phyloP scores from a whole-genome alignment of 2,888 invertebrate species.

The Frankliniella fusca region DNA sequence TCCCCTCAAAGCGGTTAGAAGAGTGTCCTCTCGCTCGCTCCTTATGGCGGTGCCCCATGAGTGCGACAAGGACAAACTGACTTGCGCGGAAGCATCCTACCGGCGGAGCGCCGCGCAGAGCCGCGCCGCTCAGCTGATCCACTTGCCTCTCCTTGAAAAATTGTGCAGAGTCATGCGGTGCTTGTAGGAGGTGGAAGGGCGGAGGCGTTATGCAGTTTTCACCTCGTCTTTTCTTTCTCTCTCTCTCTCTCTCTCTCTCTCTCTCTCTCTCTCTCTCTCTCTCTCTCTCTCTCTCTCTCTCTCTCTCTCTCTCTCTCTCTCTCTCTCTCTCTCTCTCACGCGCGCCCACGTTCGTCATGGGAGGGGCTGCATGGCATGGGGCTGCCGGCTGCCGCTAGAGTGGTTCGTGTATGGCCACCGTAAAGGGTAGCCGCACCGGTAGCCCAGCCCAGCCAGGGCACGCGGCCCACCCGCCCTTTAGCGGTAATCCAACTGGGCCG shows the following conservation, averaged over 20 bases:
- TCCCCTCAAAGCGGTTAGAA: too few species aligned
- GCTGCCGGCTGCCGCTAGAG: not conserved
- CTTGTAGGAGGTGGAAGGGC: not conserved
- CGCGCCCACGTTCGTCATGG: not conserved
- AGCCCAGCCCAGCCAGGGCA: too few species aligned
- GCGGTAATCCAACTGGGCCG: not conserved
- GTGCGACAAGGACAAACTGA: too few species aligned
- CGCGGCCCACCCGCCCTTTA: not conserved
- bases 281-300: not conserved
- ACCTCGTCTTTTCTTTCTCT: not conserved
- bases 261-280: not conserved
- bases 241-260: not conserved
- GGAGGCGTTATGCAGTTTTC: not conserved
- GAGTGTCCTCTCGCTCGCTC: too few species aligned
- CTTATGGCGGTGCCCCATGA: too few species aligned
- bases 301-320: not conserved
- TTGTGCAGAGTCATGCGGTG: not conserved
- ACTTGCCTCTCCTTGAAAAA: not conserved
- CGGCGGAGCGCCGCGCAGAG: too few species aligned
- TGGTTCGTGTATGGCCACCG: not conserved
- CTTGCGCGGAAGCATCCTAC: too few species aligned
- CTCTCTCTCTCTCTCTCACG: too few species aligned
- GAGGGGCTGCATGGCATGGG: not conserved
- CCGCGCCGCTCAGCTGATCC: not conserved
- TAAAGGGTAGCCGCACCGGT: not conserved